Conservation (phyloP, 2,888 invertebrate genomes). For the Cheilosia variabilis region DNA sequence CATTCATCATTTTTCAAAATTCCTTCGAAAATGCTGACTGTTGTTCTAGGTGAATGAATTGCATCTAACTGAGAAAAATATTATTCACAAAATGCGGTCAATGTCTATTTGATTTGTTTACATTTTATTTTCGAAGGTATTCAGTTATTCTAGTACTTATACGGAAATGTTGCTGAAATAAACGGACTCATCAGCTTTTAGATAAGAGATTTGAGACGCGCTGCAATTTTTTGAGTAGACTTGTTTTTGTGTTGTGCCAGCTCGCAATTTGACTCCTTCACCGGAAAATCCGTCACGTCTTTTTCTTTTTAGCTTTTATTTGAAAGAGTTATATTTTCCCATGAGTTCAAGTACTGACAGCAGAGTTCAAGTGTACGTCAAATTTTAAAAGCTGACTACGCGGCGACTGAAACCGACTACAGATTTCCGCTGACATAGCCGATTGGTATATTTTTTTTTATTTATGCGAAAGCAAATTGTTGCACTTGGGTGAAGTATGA, state of each 20-base stretch:
- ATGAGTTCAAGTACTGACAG: slow-evolving; percentile 31
- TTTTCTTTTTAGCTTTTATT: background rate
- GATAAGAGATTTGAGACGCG: no score
- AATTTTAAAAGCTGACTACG: background rate
- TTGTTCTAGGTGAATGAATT: slow-evolving; percentile 1
- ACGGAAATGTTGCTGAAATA: no score
- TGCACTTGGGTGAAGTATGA: background rate
- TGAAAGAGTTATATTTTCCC: slow-evolving; percentile 14
- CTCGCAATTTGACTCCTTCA: background rate
- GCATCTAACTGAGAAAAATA: background rate
- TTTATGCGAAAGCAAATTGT: background rate
- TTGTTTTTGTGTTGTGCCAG: no score
- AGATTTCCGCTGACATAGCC: background rate
- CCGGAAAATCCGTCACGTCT: background rate
- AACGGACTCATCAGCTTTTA: no score
- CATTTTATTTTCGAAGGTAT: background rate
- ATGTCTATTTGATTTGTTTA: slow-evolving; percentile 13
- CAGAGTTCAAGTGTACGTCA: slow-evolving; percentile 19
- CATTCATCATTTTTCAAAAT: background rate
- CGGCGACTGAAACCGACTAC: background rate
- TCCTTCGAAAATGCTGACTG: background rate
- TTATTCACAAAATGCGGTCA: background rate
- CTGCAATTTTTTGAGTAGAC: no score
- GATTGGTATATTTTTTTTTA: background rate
- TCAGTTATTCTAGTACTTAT: background rate